Evolutionary conservation across 2,888 invertebrate genomes (phyloP), one percentile per base, ranked within the genome.

Genomic region (Diachrysia chrysitis): DNA sequence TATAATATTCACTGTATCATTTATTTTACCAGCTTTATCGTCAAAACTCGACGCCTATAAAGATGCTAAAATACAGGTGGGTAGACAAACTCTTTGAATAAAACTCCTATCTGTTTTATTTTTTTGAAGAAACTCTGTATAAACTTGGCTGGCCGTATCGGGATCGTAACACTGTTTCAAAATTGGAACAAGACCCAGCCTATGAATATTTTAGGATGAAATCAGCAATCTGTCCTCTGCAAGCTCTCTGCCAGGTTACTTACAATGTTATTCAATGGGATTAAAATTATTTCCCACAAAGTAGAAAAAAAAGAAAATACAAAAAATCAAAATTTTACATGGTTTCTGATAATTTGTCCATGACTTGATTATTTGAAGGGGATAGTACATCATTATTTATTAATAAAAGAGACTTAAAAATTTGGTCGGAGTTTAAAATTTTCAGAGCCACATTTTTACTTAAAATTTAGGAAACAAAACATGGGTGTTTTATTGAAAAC

Each of bases 151-250:
- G 42, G 23, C 51, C 16, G 55, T 48, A 56, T 25, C 59, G 42
- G 58, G 32, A 53, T 63, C 54, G 17, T 68, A 62, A 69, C 68
- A 57, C 63, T 42, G 76, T 75, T 63, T 54, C 23, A 32, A 70
- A 66, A 66, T 71, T 64, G 71, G 55, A 64, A 60, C 53, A 56
- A 65, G 58, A 66, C 60, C 51, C 54, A 23, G 51, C 61, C 56
- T 57, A 71, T 72, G 61, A 72, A 79, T 78, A 79, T 71, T 76
- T 62, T 69, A 66, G 58, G 57, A 65, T 48, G 58, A 63, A 56
- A 72, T 72, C 63, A 79, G 63, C 58, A 56, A 71, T 61, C 25
- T 54, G 58, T 74, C 65, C 51, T 63, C 46, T 63, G 66, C 48
- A 32, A 57, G 37, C 55, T 60, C 10, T 63, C 64, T n/a, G n/a